Percentiles rank a stretch among this genome's conserved stretches.
Conservation (phyloP, 2,888 invertebrate species). For the Lepidochitona cinerea region DNA sequence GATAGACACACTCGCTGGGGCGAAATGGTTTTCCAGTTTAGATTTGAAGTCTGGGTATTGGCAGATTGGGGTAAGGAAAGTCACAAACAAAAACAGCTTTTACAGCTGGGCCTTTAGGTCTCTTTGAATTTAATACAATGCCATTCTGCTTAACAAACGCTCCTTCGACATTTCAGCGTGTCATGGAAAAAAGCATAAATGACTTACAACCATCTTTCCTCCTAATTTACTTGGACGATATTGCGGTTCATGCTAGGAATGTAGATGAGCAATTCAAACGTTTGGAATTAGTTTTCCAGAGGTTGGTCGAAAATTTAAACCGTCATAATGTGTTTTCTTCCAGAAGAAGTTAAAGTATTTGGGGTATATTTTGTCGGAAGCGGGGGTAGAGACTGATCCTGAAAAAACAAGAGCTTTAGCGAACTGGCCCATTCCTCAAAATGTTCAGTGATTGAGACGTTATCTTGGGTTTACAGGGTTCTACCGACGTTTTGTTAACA, state of each 20-base stretch:
- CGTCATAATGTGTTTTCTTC: background rate
- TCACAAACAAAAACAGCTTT: no score
- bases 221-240: background rate
- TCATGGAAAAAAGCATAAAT: background rate
- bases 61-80: no score
- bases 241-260: no score
- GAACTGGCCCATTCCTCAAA: no score
- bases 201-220: background rate
- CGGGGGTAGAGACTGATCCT: background rate
- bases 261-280: no score
- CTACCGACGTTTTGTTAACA: background rate
- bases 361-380: background rate
- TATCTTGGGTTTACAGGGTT: background rate
- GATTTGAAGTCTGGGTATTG: no score
- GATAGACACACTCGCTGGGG: no score
- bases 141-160: background rate
- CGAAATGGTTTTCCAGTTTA: no score
- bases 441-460: background rate
- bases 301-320: background rate
- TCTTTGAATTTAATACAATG: background rate
- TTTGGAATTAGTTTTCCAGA: no score
- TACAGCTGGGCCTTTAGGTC: no score
- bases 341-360: background rate
- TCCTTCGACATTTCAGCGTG: background rate
- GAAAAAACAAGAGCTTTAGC: no score